Evolutionary conservation across 35 echinoderm and acorn worm species (phyloP).

Genomic region (Patiria miniata): DNA sequence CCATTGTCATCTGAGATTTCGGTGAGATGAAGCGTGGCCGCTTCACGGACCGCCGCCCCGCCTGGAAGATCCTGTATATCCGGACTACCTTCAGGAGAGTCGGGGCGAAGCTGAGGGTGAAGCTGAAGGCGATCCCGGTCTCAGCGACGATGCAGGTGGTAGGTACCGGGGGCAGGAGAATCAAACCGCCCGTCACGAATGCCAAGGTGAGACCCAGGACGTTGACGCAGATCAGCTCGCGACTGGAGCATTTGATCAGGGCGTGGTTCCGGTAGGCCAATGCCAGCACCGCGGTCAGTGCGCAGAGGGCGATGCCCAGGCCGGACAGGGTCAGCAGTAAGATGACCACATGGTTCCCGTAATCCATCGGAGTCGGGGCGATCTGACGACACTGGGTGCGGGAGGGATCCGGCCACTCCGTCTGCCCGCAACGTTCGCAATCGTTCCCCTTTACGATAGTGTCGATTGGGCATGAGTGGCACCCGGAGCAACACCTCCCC

Average conservation of each 20-base stretch:
- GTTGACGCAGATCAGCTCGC: slow-evolving; percentile 9
- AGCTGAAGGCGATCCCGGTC: neutral
- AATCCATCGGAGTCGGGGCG: neutral
- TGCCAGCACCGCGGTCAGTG: neutral
- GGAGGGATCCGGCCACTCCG: neutral
- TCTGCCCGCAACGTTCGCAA: neutral
- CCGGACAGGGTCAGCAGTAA: neutral
- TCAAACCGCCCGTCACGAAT: neutral
- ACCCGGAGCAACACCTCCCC: too few relatives aligned
- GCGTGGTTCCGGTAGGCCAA: neutral
- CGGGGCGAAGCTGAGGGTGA: neutral
- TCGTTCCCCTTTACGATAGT: neutral
- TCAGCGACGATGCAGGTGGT: neutral
- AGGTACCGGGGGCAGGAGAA: neutral
- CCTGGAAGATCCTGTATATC: slow-evolving; percentile 1
- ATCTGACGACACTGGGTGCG: neutral
- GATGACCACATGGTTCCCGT: neutral
- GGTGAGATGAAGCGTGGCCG: neutral
- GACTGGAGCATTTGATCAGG: slow-evolving; percentile 5
- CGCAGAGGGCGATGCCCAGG: neutral
- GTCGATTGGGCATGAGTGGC: too few relatives aligned
- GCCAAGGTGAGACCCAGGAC: neutral
- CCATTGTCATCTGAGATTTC: too few relatives aligned
- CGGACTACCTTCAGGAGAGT: slow-evolving; percentile 14
- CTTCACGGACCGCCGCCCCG: neutral